A percentile compares a stretch with the other conserved stretches of the same genome.
These are phyloP conservation scores for Calameuta filiformis DNA, from an alignment of 2,888 invertebrate species.

Conservation along the genomic window DNA sequence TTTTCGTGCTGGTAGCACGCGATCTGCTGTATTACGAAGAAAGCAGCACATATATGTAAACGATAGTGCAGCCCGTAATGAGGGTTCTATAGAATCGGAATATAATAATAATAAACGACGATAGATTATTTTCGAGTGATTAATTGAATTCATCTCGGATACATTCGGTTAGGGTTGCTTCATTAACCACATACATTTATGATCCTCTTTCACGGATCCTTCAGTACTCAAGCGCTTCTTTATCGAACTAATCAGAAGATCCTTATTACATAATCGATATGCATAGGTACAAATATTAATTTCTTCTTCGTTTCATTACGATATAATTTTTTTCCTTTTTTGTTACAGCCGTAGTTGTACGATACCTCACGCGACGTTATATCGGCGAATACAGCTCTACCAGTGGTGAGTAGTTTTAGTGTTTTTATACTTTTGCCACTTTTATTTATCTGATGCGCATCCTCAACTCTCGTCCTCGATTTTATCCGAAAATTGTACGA, in stretches of 20 bases:
- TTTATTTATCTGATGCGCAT: background rate
- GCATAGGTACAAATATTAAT: background rate
- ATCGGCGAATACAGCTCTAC: slow-evolving; percentile 86
- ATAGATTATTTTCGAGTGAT: background rate
- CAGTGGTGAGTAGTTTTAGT: slow-evolving; percentile 73
- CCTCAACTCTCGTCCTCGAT: no score
- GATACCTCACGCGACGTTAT: slow-evolving; percentile 82
- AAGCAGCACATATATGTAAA: background rate
- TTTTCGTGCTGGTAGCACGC: slow-evolving; percentile 13
- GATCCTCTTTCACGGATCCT: background rate
- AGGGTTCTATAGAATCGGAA: background rate
- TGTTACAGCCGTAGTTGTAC: slow-evolving; percentile 82
- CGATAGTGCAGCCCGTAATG: background rate
- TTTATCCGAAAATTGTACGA: no score
- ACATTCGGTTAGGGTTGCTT: background rate
- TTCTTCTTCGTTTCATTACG: slow-evolving; percentile 3
- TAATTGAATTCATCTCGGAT: background rate
- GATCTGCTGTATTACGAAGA: background rate
- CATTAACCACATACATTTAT: background rate
- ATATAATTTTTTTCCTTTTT: slow-evolving; percentile 40
- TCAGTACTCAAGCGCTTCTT: background rate
- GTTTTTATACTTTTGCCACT: background rate
- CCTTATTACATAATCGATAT: background rate
- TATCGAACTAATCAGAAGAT: background rate
- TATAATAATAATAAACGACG: background rate